These are phyloP conservation scores for Archips xylosteana DNA, from an alignment of 2,888 invertebrate genomes.

Conservation along the genomic window DNA sequence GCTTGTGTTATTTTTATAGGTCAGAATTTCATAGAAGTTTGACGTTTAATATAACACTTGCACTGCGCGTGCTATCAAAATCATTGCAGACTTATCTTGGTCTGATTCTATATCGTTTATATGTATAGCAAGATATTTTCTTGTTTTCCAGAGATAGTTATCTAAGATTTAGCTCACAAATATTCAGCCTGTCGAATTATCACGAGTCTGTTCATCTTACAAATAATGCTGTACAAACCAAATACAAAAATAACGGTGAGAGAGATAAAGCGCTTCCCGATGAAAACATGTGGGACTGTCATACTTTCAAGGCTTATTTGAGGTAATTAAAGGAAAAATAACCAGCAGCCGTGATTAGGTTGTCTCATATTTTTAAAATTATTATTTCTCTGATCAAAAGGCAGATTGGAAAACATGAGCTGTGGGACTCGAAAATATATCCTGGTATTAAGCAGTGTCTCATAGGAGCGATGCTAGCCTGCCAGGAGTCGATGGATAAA, in stretches of 20 bases:
- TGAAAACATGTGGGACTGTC: slow-evolving; percentile 98
- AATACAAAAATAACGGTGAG: slow-evolving; percentile 90
- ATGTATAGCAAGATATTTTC: not conserved
- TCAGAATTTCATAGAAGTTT: too few relatives aligned
- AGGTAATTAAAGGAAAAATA: slow-evolving; percentile 75
- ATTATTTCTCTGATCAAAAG: slow-evolving; percentile 66
- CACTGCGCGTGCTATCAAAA: too few relatives aligned
- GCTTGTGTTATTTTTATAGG: too few relatives aligned
- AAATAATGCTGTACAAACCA: slow-evolving; percentile 96
- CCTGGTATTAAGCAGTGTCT: slow-evolving; percentile 94
- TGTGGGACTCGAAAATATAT: slow-evolving; percentile 94
- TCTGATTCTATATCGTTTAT: too few relatives aligned
- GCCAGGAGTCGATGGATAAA: slow-evolving; percentile 94
- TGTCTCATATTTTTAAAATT: slow-evolving; percentile 24
- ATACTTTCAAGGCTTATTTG: slow-evolving; percentile 90
- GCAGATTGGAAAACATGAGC: slow-evolving; percentile 90
- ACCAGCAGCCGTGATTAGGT: slow-evolving; percentile 23
- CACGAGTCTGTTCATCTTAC: slow-evolving; percentile 97
- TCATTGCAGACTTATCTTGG: too few relatives aligned
- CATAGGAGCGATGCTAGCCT: slow-evolving; percentile 93
- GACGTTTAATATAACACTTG: too few relatives aligned
- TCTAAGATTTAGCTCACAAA: slow-evolving; percentile 95
- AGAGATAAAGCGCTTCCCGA: slow-evolving; percentile 91
- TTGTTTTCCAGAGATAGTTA: slow-evolving; percentile 91
- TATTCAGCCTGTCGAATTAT: slow-evolving; percentile 93